A percentile compares a stretch with the other conserved stretches of the same genome.
Evolutionary conservation across 92 coral and sea anemone species (phyloP).

Genomic region (Hydrozoanthus gracilis): DNA sequence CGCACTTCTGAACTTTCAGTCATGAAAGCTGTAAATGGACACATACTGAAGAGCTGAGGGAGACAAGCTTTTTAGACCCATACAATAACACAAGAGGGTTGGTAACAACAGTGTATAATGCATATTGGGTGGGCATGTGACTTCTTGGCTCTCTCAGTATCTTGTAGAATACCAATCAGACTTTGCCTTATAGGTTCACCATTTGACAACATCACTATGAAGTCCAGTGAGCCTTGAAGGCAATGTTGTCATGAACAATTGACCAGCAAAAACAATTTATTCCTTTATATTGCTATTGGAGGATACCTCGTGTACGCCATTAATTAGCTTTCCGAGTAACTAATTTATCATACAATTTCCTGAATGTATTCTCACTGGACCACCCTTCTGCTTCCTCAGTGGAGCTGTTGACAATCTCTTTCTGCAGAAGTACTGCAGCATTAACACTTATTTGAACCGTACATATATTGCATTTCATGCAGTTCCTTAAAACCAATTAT

Average conservation of each 20-base stretch:
- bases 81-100: background rate
- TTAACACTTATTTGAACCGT: too few relatives aligned
- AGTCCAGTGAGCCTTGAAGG: background rate
- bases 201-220: too few relatives aligned
- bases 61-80: background rate
- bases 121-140: too few relatives aligned
- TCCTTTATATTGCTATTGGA: background rate
- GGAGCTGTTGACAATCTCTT: background rate
- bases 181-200: background rate
- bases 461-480: too few relatives aligned
- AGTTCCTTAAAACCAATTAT: too few relatives aligned
- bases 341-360: background rate
- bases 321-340: background rate
- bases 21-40: background rate
- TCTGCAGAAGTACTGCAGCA: too few relatives aligned
- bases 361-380: background rate
- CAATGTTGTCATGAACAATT: background rate
- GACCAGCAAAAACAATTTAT: background rate
- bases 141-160: too few relatives aligned
- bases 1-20: background rate
- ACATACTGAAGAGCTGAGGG: background rate
- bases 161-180: background rate
- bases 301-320: background rate
- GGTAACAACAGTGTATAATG: background rate
- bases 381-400: background rate